phyloP scores from a whole-genome alignment of 2,797 vertebrate genomes.

The Vireo griseus region DNA sequence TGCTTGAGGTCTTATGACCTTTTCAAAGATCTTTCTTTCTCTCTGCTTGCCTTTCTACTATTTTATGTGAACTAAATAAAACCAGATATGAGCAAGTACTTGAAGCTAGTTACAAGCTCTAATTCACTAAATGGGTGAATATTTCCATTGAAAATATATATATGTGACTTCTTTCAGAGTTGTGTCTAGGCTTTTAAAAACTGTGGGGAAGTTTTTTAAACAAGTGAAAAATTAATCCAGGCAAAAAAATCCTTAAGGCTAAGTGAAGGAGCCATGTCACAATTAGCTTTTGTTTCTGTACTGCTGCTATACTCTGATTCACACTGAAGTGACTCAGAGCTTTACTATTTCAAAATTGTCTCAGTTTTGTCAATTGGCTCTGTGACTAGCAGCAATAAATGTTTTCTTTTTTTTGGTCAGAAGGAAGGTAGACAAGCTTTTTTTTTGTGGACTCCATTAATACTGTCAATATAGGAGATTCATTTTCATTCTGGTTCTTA shows the following conservation, averaged over 20 bases:
- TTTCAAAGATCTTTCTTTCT: not conserved
- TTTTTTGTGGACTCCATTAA: not conserved
- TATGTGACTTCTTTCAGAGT: not conserved
- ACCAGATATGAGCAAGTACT: not conserved
- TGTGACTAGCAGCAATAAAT: not conserved
- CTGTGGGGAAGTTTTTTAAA: not conserved
- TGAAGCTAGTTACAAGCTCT: not conserved
- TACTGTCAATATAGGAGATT: fast-evolving
- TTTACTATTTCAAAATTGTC: not conserved
- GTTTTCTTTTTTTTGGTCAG: not conserved
- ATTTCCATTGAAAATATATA: not conserved
- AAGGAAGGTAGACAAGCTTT: not conserved
- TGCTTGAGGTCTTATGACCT: not conserved
- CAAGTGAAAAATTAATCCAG: not conserved
- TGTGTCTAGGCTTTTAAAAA: not conserved
- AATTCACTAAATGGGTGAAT: not conserved
- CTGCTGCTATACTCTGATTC: not conserved
- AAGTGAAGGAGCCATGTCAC: not conserved
- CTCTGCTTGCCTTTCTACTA: not conserved
- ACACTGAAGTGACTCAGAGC: not conserved
- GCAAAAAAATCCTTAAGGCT: not conserved
- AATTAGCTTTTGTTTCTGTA: not conserved
- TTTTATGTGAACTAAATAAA: not conserved
- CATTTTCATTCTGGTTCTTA: not conserved
- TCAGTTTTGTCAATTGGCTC: not conserved